Conservation (phyloP, 2,797 vertebrate species). For the Phataginus tricuspis region DNA sequence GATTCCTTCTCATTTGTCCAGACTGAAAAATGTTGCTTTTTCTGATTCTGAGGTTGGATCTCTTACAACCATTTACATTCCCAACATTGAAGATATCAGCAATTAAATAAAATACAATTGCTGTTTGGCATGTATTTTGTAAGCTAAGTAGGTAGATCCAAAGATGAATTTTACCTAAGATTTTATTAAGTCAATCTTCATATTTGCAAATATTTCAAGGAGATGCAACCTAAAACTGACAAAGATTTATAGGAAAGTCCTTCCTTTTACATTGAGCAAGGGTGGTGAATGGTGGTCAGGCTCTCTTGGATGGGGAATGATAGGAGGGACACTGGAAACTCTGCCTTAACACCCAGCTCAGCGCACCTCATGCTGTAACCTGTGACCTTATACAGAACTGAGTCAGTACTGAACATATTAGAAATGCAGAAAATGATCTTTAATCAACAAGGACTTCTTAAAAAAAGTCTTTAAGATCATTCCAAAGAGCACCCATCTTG, state of each 20-base stretch:
- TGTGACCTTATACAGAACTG: neutral
- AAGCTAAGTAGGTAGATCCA: neutral
- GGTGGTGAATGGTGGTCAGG: neutral
- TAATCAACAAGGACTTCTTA: neutral
- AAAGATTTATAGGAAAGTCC: neutral
- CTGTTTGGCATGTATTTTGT: neutral
- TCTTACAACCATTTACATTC: neutral
- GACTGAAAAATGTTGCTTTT: neutral
- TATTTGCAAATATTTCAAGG: constrained; percentile 41
- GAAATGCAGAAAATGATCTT: neutral
- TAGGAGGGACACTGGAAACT: neutral
- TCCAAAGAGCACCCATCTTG: neutral
- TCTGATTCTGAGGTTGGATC: neutral
- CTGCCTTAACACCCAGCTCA: neutral
- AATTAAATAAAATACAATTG: constrained; percentile 5
- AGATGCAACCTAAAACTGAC: neutral
- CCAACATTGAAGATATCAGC: neutral
- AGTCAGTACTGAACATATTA: neutral
- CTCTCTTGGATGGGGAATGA: neutral
- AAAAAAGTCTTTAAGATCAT: neutral
- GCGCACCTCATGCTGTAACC: neutral
- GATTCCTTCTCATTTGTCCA: neutral
- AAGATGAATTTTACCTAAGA: neutral
- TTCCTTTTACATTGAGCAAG: neutral
- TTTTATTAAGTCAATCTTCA: constrained; percentile 4